These are phyloP conservation scores for Coregonus clupeaformis DNA, from an alignment of 2,113 vertebrate genomes.

Conservation along the genomic window DNA sequence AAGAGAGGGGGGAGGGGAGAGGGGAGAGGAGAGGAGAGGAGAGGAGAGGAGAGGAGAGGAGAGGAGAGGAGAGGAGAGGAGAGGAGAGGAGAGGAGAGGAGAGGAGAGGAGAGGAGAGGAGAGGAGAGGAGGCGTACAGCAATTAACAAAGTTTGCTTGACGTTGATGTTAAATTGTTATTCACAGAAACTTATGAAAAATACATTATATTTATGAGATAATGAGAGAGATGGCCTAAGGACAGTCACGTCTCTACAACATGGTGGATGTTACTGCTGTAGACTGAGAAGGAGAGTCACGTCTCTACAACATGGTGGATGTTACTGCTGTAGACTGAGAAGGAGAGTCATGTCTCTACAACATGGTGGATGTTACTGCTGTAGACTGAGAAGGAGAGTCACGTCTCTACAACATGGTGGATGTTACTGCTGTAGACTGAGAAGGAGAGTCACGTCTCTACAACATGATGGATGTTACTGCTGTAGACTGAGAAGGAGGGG, in stretches of 20 bases:
- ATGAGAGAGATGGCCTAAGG: conserved; percentile 43
- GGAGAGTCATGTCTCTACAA: conserved; percentile 47
- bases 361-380: conserved; percentile 11
- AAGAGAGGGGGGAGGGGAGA: too few species aligned
- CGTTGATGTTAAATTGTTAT: conserved; percentile 30
- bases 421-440: background rate
- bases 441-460: too few species aligned
- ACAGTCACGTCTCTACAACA: conserved; percentile 47
- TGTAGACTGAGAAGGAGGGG: too few species aligned
- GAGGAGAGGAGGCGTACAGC: too few species aligned
- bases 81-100: too few species aligned
- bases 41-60: too few species aligned
- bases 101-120: conserved; percentile 15
- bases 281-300: conserved; percentile 31
- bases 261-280: conserved; percentile 4
- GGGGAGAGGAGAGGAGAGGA: too few species aligned
- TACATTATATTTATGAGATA: conserved; percentile 27
- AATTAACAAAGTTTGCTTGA: conserved; percentile 11
- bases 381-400: conserved; percentile 29
- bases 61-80: too few species aligned
- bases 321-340: background rate
- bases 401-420: conserved; percentile 40
- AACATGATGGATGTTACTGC: too few species aligned
- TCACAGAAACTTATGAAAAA: conserved; percentile 41
- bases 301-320: conserved; percentile 40